Conservation (phyloP, 2,113 vertebrate genomes). For the Athene noctua region DNA sequence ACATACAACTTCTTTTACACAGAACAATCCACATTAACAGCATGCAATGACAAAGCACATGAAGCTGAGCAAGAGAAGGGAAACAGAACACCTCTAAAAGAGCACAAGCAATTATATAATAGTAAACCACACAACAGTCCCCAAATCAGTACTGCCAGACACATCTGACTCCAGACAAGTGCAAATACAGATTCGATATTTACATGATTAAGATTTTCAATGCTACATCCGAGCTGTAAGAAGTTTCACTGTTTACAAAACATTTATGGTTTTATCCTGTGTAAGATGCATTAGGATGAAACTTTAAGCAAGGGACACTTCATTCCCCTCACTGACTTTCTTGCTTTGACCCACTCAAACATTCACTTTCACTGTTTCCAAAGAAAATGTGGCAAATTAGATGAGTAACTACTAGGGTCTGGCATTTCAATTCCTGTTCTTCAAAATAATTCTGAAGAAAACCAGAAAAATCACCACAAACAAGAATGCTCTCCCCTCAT, state of each 20-base stretch:
- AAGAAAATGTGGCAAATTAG: neutral
- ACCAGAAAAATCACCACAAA: neutral
- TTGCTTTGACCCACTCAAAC: neutral
- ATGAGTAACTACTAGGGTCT: neutral
- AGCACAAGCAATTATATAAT: neutral
- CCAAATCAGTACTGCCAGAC: neutral
- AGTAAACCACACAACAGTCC: neutral
- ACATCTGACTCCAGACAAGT: neutral
- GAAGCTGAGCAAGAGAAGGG: neutral
- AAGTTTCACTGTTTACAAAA: neutral
- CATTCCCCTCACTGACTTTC: neutral
- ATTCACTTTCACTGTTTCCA: neutral
- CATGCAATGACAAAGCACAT: neutral
- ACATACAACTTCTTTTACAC: neutral
- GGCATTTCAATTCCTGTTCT: neutral
- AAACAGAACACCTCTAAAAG: neutral
- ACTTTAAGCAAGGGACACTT: neutral
- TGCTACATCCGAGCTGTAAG: neutral
- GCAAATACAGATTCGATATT: neutral
- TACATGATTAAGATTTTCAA: neutral
- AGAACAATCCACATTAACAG: neutral
- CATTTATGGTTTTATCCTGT: neutral
- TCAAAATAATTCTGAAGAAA: neutral
- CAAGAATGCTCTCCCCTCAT: neutral
- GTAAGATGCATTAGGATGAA: neutral